Conservation (phyloP, 2,113 vertebrate genomes). For the Illadopsis cleaveri region DNA sequence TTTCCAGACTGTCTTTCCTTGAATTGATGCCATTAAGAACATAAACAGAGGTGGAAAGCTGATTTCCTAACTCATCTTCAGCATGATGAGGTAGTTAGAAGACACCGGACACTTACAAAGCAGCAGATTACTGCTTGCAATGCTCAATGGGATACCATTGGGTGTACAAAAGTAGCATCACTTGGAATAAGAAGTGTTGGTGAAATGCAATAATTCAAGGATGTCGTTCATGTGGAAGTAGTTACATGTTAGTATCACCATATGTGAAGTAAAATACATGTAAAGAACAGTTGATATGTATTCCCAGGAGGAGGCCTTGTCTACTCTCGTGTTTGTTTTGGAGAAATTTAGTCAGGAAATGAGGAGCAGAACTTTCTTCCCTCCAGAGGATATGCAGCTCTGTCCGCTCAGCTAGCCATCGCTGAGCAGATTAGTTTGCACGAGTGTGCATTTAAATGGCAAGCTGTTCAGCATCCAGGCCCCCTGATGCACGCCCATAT, state of each 20-base stretch:
- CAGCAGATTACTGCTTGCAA: background rate
- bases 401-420: conserved; percentile 27
- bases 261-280: background rate
- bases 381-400: background rate
- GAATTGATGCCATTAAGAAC: conserved; percentile 1
- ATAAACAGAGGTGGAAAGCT: conserved; percentile 13
- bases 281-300: background rate
- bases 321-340: conserved; percentile 13
- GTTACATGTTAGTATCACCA: background rate
- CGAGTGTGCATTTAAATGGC: conserved; percentile 30
- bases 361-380: background rate
- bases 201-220: conserved; percentile 6
- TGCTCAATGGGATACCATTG: background rate
- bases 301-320: conserved; percentile 18
- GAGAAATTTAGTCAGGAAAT: conserved; percentile 30
- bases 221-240: background rate
- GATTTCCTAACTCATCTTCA: conserved; percentile 51
- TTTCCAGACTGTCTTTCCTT: background rate
- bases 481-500: background rate
- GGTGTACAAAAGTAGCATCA: background rate
- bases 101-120: conserved; percentile 8
- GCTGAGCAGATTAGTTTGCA: conserved; percentile 37
- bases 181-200: background rate
- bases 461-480: conserved; percentile 41
- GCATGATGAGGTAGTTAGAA: conserved; percentile 73